Conservation (phyloP, 2,113 vertebrate species). For the Nicator chloris region DNA sequence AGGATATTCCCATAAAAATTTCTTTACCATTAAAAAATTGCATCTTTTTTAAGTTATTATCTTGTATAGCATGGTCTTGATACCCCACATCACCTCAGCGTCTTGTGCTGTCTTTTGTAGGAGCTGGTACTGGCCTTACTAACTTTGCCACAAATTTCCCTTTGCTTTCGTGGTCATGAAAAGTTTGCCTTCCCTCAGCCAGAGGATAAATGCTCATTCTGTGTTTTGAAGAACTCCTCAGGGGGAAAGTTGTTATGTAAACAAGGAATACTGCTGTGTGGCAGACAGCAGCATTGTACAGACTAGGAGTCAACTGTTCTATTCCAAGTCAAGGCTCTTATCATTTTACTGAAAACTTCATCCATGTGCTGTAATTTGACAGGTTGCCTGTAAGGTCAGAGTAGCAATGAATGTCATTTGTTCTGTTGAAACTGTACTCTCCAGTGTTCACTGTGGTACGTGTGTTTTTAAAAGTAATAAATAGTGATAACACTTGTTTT, state of each 20-base stretch:
- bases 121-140: background rate
- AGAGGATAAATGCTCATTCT: background rate
- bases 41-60: background rate
- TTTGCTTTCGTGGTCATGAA: background rate
- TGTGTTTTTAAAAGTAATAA: background rate
- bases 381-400: background rate
- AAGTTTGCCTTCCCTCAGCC: background rate
- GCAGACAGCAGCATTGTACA: background rate
- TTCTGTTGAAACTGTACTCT: background rate
- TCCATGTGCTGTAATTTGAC: background rate
- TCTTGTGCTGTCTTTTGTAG: background rate
- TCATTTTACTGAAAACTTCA: background rate
- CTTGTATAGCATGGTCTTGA: background rate
- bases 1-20: background rate
- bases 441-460: background rate
- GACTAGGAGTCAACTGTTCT: background rate
- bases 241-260: background rate
- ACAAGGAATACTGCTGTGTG: accelerated
- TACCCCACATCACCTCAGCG: background rate
- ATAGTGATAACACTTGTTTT: background rate
- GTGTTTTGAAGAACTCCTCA: background rate
- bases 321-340: background rate
- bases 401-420: background rate
- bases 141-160: background rate
- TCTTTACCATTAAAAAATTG: background rate